These are phyloP conservation scores for Drosophila nigrodunni DNA, from an alignment of 1,140 invertebrate genomes.

Conservation along the genomic window DNA sequence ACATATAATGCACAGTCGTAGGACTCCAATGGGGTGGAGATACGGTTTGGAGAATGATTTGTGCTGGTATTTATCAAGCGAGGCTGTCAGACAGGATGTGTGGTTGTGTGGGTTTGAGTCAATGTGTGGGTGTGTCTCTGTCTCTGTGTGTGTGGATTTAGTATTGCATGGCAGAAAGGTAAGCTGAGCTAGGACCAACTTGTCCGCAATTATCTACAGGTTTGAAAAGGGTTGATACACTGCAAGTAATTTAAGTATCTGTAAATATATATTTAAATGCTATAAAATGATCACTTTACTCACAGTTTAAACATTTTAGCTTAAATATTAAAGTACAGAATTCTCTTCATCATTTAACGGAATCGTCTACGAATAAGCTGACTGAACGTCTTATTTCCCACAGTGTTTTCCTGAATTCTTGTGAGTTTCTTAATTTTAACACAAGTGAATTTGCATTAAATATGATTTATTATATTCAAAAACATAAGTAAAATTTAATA, in stretches of 20 bases:
- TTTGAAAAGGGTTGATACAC: background rate
- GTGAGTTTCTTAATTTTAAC: no score
- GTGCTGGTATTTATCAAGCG: constrained; percentile 35
- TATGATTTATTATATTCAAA: no score
- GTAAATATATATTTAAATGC: background rate
- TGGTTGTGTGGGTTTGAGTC: background rate
- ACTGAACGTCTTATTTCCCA: no score
- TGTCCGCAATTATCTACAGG: background rate
- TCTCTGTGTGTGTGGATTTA: background rate
- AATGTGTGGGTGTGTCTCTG: background rate
- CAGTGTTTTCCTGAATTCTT: no score
- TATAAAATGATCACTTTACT: no score
- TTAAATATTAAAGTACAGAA: no score
- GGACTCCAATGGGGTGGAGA: background rate
- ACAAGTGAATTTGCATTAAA: no score
- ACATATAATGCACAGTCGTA: constrained; percentile 38
- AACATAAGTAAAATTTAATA: no score
- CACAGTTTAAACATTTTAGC: no score
- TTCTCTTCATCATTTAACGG: no score
- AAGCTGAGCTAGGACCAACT: background rate
- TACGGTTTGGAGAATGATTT: constrained; percentile 22
- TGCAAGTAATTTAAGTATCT: background rate
- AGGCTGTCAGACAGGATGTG: background rate
- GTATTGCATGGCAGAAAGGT: background rate
- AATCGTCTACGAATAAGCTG: no score